phyloP scores from a whole-genome alignment of 2,888 invertebrate species.

The Dryadula phaetusa region DNA sequence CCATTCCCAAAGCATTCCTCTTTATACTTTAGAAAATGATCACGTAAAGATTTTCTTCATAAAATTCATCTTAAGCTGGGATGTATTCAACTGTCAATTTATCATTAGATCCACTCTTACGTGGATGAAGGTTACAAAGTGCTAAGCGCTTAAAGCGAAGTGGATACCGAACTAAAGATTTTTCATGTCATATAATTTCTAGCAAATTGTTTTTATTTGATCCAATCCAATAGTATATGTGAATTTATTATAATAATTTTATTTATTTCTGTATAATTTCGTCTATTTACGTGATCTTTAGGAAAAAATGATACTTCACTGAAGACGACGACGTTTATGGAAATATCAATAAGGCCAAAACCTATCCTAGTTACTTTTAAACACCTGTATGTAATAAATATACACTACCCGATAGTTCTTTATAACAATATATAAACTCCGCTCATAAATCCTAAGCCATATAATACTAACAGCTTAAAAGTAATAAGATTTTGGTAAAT shows the following conservation, averaged over 20 bases:
- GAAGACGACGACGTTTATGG: too few species aligned
- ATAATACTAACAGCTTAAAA: neutral
- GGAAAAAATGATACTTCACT: too few species aligned
- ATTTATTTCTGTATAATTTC: too few species aligned
- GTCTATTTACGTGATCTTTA: too few species aligned
- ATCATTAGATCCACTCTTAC: neutral
- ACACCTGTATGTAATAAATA: neutral
- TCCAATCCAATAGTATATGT: too few species aligned
- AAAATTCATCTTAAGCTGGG: neutral
- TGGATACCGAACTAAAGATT: neutral
- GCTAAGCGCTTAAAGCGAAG: neutral
- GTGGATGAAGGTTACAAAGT: neutral
- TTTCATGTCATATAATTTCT: neutral
- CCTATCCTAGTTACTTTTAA: too few species aligned
- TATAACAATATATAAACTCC: neutral
- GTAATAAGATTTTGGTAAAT: slow-evolving; percentile 9
- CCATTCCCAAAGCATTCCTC: neutral
- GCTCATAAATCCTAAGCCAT: neutral
- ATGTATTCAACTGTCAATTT: slow-evolving; percentile 16
- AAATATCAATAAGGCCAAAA: too few species aligned
- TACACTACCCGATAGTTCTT: neutral
- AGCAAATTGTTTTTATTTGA: neutral
- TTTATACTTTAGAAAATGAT: slow-evolving; percentile 10
- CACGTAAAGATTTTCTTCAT: neutral
- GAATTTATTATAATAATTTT: too few species aligned